A percentile compares a stretch with the other conserved stretches of the same genome.
Conservation (phyloP, 2,888 invertebrate genomes). For the Brachyptera risi region DNA sequence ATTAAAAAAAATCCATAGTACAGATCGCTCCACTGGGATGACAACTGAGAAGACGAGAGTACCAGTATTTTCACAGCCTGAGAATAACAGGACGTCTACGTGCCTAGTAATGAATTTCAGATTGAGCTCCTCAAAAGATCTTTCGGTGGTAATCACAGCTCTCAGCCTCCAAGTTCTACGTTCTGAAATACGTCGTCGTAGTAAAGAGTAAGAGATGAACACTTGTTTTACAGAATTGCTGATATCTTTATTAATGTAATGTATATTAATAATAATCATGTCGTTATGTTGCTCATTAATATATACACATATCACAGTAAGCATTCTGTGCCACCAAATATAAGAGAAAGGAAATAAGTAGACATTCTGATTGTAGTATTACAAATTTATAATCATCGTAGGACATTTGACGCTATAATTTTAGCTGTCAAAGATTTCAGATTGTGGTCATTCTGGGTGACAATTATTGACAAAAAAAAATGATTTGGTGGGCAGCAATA, state of each 20-base stretch:
- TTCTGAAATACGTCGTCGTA: too few species aligned
- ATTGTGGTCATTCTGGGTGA: slow-evolving; percentile 22
- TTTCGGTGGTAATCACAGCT: too few species aligned
- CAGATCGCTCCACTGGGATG: too few species aligned
- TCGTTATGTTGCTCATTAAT: slow-evolving; percentile 21
- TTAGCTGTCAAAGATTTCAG: slow-evolving; percentile 22
- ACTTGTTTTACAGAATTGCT: background rate
- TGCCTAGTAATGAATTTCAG: too few species aligned
- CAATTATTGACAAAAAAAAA: slow-evolving; percentile 7
- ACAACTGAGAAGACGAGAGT: too few species aligned
- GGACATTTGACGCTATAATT: background rate
- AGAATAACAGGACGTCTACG: too few species aligned
- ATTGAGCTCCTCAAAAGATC: too few species aligned
- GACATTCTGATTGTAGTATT: slow-evolving; percentile 15
- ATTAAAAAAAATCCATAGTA: too few species aligned
- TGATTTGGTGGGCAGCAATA: slow-evolving; percentile 7
- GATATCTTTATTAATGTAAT: background rate
- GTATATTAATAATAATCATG: slow-evolving; percentile 7
- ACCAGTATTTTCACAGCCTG: too few species aligned
- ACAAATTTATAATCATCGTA: slow-evolving; percentile 1
- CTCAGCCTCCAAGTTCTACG: too few species aligned
- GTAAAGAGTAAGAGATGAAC: too few species aligned
- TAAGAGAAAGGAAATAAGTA: slow-evolving; percentile 8
- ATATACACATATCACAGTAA: slow-evolving; percentile 32
- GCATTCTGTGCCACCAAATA: slow-evolving; percentile 27